phyloP scores from a whole-genome alignment of 2,113 vertebrate genomes.

The Anser brachyrhynchus region DNA sequence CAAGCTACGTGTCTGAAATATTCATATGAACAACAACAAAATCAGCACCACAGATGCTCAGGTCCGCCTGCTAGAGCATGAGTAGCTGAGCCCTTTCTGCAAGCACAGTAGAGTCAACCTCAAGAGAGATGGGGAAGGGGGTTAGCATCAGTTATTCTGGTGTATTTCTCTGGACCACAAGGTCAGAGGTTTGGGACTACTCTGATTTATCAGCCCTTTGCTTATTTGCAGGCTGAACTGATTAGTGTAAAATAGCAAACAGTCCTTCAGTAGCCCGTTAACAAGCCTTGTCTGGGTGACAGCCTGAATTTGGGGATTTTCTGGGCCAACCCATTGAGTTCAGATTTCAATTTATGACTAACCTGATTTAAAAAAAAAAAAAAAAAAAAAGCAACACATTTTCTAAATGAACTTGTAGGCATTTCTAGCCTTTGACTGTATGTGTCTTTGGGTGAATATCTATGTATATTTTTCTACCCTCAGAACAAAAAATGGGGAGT shows the following conservation, averaged over 20 bases:
- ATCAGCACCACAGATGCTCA: neutral
- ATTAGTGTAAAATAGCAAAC: slow-evolving; percentile 63
- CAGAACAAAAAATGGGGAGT: neutral
- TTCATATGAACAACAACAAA: too few relatives aligned
- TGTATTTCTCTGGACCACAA: slow-evolving; percentile 20
- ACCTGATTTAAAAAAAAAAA: neutral
- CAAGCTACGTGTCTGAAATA: neutral
- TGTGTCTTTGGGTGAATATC: neutral
- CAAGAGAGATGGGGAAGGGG: neutral
- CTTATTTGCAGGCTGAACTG: slow-evolving; percentile 77
- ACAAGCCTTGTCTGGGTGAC: neutral
- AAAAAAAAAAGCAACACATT: neutral
- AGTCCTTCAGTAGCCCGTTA: slow-evolving; percentile 32
- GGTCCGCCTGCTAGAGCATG: rapidly evolving
- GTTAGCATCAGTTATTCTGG: neutral
- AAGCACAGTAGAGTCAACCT: neutral
- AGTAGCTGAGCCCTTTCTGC: neutral
- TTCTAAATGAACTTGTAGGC: neutral
- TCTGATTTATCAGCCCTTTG: slow-evolving; percentile 74
- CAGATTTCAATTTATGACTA: neutral
- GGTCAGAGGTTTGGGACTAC: slow-evolving; percentile 73
- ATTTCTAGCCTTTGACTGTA: neutral
- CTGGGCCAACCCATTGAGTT: slow-evolving; percentile 31
- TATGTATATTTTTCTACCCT: neutral
- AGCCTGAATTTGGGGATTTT: slow-evolving; percentile 18